Conservation (phyloP, 2,797 vertebrate species). For the Acridotheres tristis region DNA sequence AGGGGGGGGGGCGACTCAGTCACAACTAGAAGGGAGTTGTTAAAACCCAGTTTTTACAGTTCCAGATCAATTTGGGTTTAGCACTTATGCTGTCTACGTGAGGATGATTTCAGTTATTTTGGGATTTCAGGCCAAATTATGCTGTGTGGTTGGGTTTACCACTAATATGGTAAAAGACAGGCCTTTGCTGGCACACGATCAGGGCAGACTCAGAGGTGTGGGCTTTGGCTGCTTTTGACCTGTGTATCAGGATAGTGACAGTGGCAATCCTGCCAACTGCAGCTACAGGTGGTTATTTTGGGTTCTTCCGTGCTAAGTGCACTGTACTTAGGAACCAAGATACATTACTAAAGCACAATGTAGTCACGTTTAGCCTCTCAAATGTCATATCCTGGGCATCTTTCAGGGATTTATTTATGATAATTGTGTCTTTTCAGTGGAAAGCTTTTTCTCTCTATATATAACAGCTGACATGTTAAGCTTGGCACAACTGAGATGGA, state of each 20-base stretch:
- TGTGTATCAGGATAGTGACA: background rate
- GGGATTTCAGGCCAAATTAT: background rate
- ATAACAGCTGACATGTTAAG: background rate
- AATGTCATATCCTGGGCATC: background rate
- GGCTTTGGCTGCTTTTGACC: background rate
- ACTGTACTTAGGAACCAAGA: background rate
- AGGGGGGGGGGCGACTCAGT: accelerated
- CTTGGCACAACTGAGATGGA: background rate
- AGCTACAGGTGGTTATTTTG: background rate
- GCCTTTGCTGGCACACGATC: background rate
- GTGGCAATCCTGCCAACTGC: background rate
- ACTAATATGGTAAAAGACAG: background rate
- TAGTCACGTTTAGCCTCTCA: background rate
- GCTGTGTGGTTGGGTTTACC: background rate
- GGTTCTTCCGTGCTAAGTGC: background rate
- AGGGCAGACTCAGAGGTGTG: background rate
- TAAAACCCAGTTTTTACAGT: background rate
- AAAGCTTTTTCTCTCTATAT: background rate
- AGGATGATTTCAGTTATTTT: background rate
- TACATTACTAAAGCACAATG: background rate
- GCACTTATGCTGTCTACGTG: accelerated
- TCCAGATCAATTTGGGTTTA: background rate
- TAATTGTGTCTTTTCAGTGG: background rate
- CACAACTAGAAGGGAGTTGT: background rate
- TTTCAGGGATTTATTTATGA: background rate